These are phyloP conservation scores for Drosophila picticornis DNA, from an alignment of 2,888 invertebrate species.

Conservation along the genomic window DNA sequence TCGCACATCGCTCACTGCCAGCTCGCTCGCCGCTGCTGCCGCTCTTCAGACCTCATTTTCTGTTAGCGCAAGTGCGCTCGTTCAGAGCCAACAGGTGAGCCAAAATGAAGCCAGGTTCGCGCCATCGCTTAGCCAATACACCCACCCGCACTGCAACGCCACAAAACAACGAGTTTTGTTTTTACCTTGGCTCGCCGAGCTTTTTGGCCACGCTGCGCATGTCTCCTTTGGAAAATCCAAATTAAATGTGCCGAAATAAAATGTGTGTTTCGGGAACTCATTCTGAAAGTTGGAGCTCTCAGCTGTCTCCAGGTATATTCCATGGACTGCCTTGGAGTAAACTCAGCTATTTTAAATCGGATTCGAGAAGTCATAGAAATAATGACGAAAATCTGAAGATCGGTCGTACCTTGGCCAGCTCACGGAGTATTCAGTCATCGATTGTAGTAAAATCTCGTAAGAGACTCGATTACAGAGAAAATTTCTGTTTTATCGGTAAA, in stretches of 20 bases:
- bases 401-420: not conserved
- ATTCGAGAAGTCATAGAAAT: not conserved
- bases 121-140: conserved; percentile 32
- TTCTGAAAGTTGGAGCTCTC: too few relatives aligned
- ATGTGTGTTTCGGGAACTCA: too few relatives aligned
- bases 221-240: not conserved
- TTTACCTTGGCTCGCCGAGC: not conserved
- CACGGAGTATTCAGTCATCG: not conserved
- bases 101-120: not conserved
- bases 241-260: too few relatives aligned
- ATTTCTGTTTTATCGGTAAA: not conserved
- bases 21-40: conserved; percentile 18
- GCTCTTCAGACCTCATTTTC: conserved; percentile 41
- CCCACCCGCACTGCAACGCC: conserved; percentile 16
- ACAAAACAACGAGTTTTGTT: not conserved
- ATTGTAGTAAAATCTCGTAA: not conserved
- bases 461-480: not conserved
- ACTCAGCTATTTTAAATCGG: too few relatives aligned
- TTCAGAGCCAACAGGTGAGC: conserved; percentile 42
- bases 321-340: too few relatives aligned
- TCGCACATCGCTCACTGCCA: conserved; percentile 32
- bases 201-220: conserved; percentile 11
- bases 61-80: conserved; percentile 45
- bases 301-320: too few relatives aligned
- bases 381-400: not conserved